Evolutionary conservation across 1,140 invertebrate species (phyloP).

Genomic region (Octopus bimaculoides): DNA sequence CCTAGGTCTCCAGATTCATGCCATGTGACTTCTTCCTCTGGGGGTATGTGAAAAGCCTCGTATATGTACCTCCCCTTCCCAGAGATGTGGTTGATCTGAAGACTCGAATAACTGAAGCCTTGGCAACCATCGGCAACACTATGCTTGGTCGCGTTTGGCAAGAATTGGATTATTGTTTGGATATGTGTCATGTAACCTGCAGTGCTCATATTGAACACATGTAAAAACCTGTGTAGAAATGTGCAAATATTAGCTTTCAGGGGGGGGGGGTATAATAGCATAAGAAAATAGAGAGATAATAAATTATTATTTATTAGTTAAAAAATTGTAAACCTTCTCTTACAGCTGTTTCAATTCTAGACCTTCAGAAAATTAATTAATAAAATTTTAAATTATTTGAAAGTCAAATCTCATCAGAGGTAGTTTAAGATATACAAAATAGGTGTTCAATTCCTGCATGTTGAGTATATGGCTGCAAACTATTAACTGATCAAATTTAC

Average conservation of each 20-base stretch:
- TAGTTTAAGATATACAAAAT: too few species aligned
- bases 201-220: conserved; percentile 3
- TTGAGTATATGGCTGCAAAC: too few species aligned
- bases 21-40: conserved; percentile 6
- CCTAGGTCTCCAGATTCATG: conserved; percentile 6
- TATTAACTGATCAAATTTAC: too few species aligned
- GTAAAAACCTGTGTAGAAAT: conserved; percentile 7
- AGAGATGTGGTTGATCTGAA: background rate
- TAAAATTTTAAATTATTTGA: too few species aligned
- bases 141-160: conserved; percentile 6
- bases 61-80: conserved; percentile 6
- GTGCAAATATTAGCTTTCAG: conserved; percentile 1
- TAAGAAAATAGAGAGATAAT: too few species aligned
- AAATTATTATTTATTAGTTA: too few species aligned
- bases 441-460: too few species aligned
- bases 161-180: conserved; percentile 7
- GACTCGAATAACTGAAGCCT: conserved; percentile 7
- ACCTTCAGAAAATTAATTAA: too few species aligned
- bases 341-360: too few species aligned
- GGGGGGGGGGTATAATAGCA: too few species aligned
- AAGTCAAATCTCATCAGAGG: too few species aligned
- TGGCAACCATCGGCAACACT: conserved; percentile 6
- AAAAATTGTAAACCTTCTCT: too few species aligned
- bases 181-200: conserved; percentile 6
- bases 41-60: conserved; percentile 6